Base-by-base conservation (phyloP, 2,888 invertebrate species). In the Eilema griseolum region DNA sequence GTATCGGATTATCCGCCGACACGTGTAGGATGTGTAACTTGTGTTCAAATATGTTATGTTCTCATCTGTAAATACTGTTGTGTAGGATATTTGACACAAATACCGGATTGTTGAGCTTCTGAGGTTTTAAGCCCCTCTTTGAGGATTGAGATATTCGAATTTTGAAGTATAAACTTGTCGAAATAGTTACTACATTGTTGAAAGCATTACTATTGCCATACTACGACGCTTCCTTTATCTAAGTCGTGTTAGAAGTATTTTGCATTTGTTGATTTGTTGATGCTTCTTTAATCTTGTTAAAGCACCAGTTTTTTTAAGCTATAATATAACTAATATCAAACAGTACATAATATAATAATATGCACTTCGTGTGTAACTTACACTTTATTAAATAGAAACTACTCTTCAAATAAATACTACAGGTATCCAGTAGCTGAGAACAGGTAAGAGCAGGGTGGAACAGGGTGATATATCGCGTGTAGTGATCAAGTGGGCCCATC, bases 401-500 rank as follows among this genome's bases (percentile, higher is more conserved):
- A 46, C 46, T 14, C 28, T 37, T 37, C 56, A 26, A 56, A 61
- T 61, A 66, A 61, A 66, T 61, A 62, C 69, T 56, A 60, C 33
- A 61, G 59, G 26, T 59, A 26, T 59, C 16, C 59, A 59, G 59
- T 59, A 61, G 46, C 41, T n/a, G 16, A 26, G 46, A 61, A 46
- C 33, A 69, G 61, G 23, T 10, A 20, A 56, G 57, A 64, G 41
- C 64, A 70, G 26, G 59, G 33, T 63, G 60, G 20, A 66, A 60
- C 52, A 14, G 23, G 31, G 57, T 80, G 81, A 80, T 80, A 78
- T 82, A 80, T 80, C 28, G 83, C 71, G 72, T 73, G 83, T 73
- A 82, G 78, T 80, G 81, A 80, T 80, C 80, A 82, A 80, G 83
- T 82, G 78, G 72, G 65, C 72, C 71, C 66, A 66, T 52, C 67